Percentiles rank a stretch among this genome's conserved stretches.
Evolutionary conservation across 2,888 invertebrate species (phyloP).

Genomic region (Volucella bombylans): DNA sequence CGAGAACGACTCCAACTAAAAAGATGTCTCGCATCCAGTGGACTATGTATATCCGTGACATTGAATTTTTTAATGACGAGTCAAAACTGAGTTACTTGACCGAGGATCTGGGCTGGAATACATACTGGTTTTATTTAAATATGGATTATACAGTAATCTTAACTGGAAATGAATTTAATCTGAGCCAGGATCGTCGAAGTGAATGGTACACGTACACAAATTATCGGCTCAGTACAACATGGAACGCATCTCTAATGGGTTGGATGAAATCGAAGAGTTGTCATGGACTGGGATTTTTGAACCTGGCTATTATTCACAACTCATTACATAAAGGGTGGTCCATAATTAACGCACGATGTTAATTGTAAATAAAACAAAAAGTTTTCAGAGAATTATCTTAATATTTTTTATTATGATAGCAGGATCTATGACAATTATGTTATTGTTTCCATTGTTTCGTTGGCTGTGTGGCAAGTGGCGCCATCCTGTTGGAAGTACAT

Average conservation of each 20-base stretch:
- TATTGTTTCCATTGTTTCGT: too few species aligned
- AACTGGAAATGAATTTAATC: constrained; percentile 84
- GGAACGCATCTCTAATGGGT: constrained; percentile 88
- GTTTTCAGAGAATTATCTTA: too few species aligned
- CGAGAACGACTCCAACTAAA: constrained; percentile 76
- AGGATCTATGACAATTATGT: too few species aligned
- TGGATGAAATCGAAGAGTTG: constrained; percentile 86
- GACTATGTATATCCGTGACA: constrained; percentile 85
- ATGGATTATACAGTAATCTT: constrained; percentile 87
- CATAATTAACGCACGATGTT: too few species aligned
- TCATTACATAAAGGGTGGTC: too few species aligned
- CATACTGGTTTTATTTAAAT: constrained; percentile 86
- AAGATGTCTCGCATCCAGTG: constrained; percentile 81
- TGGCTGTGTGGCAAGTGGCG: too few species aligned
- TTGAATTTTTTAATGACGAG: constrained; percentile 83
- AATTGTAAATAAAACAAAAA: too few species aligned
- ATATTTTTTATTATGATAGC: too few species aligned
- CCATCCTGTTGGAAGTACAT: too few species aligned
- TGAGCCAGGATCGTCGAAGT: constrained; percentile 85
- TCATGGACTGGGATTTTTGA: constrained; percentile 84
- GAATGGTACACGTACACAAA: constrained; percentile 87
- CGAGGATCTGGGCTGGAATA: constrained; percentile 88
- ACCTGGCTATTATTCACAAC: constrained; percentile 86
- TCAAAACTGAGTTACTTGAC: constrained; percentile 87
- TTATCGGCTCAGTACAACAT: constrained; percentile 88